phyloP scores from a whole-genome alignment of 2,113 vertebrate genomes.

The Dromas ardeola region DNA sequence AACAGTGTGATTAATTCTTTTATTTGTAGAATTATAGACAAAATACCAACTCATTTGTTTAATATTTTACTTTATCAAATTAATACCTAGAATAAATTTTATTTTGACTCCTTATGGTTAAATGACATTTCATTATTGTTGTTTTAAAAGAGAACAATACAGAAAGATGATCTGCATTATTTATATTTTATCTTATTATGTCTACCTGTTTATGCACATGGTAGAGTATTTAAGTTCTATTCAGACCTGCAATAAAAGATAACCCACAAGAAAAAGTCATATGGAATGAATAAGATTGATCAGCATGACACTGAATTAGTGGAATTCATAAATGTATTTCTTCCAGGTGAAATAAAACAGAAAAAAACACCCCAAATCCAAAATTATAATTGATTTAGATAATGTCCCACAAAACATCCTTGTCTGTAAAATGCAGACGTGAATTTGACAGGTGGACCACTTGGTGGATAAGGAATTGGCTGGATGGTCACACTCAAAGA shows the following conservation, averaged over 20 bases:
- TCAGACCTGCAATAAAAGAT: not conserved
- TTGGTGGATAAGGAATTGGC: not conserved
- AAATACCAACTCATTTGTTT: not conserved
- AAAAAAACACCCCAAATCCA: not conserved
- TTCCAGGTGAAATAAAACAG: not conserved
- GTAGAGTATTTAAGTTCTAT: not conserved
- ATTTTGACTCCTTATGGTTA: not conserved
- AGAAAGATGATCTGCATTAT: not conserved
- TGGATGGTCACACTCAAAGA: too few relatives aligned
- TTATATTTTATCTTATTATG: not conserved
- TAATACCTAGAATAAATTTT: not conserved
- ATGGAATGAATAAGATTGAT: not conserved
- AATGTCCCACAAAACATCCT: not conserved
- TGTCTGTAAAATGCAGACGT: not conserved
- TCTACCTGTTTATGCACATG: not conserved
- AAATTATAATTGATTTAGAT: not conserved
- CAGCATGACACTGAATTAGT: not conserved
- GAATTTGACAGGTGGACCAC: not conserved
- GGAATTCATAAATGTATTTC: not conserved
- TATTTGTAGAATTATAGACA: not conserved
- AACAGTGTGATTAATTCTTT: not conserved
- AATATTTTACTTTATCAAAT: not conserved
- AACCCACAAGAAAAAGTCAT: not conserved
- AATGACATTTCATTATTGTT: not conserved
- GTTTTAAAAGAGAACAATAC: not conserved